These are phyloP conservation scores for Microctenopoma stevenorrisi DNA, from an alignment of 2,797 vertebrate genomes.

Conservation along the genomic window DNA sequence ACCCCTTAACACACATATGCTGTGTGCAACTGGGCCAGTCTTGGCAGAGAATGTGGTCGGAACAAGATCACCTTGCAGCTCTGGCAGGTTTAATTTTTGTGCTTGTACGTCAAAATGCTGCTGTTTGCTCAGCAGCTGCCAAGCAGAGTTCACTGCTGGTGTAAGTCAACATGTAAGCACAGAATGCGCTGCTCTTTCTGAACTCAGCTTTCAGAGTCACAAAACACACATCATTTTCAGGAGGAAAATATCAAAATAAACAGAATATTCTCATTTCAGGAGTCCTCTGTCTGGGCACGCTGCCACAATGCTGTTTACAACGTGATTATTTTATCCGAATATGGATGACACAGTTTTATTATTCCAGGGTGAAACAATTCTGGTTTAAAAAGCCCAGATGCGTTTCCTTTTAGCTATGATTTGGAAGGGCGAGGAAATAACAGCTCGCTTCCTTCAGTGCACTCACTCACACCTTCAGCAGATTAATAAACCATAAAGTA, in stretches of 20 bases:
- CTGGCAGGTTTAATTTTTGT: not conserved
- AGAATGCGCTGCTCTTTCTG: constrained; percentile 1
- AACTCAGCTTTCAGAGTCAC: constrained; percentile 2
- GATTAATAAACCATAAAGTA: not conserved
- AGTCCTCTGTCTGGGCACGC: not conserved
- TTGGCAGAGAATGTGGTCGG: not conserved
- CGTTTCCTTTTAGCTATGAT: constrained; percentile 32
- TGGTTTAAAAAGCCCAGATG: constrained; percentile 36
- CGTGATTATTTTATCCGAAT: not conserved
- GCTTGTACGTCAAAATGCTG: constrained; percentile 11
- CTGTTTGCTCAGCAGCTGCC: constrained; percentile 57
- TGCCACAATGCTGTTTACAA: constrained; percentile 36
- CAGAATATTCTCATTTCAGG: not conserved
- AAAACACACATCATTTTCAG: not conserved
- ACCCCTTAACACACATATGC: not conserved
- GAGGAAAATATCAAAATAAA: constrained; percentile 16
- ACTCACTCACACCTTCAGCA: constrained; percentile 2
- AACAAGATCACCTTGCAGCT: not conserved
- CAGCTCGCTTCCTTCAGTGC: constrained; percentile 20
- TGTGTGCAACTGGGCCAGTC: not conserved
- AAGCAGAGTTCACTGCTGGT: constrained; percentile 43
- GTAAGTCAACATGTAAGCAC: constrained; percentile 52
- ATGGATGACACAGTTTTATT: constrained; percentile 25
- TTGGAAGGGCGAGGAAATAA: constrained; percentile 23
- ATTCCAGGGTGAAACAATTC: constrained; percentile 11